Evolutionary conservation across 2,113 vertebrate genomes (phyloP).

Genomic region (Phasianus colchicus): DNA sequence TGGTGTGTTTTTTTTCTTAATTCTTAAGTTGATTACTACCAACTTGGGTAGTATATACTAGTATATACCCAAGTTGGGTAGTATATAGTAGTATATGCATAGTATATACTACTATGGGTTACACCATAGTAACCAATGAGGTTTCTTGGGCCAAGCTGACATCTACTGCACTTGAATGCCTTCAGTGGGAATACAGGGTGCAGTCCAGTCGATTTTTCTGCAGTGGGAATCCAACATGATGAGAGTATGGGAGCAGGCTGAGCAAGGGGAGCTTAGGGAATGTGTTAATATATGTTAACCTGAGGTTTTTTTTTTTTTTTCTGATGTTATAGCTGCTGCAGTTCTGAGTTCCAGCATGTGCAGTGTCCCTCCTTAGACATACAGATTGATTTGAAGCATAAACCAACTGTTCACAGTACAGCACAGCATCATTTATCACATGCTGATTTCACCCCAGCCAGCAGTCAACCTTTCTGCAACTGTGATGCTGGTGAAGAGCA

Average conservation of each 20-base stretch:
- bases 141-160: background rate
- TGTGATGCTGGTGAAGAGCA: background rate
- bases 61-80: too few species aligned
- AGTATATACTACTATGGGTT: background rate
- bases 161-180: accelerated
- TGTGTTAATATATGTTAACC: background rate
- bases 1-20: background rate
- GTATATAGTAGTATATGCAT: too few species aligned
- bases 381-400: background rate
- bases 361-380: accelerated
- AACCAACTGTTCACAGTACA: background rate
- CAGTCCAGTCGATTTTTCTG: too few species aligned
- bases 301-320: background rate
- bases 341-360: accelerated
- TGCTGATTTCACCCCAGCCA: background rate
- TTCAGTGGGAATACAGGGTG: accelerated
- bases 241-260: background rate
- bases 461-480: background rate
- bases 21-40: background rate
- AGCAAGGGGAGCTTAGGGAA: background rate
- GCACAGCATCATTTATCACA: background rate
- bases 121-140: background rate
- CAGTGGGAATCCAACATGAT: background rate
- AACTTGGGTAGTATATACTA: background rate
- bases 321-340: background rate